Base-by-base conservation (phyloP, 2,888 invertebrate species). In the Andricus quercusramuli region DNA sequence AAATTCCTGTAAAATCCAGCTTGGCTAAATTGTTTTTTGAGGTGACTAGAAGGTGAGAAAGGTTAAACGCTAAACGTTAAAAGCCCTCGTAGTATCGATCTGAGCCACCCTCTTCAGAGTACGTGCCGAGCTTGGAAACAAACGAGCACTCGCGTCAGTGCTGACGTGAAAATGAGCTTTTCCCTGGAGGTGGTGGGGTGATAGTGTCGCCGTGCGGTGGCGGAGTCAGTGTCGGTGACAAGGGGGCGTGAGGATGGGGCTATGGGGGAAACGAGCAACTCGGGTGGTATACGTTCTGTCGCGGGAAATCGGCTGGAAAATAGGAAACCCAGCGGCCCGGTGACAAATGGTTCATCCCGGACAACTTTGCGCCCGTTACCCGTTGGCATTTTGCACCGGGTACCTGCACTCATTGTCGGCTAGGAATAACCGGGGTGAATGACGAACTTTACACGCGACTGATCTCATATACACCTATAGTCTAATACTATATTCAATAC, bases 231-330 rank as follows among this genome's bases (percentile, higher is more conserved):
- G 67, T 80, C 77, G 74, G 84, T 85, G 84, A 80, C 86, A 82
- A 83, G 83, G 83, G 78, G 82, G 74, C 32, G 74, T 29, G 32
- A 56, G 79, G 83, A 56, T 51, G 84, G 84, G 80, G 85, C 85
- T 80, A 77, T 51, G 84, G 85, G 80, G 85, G 85, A 81, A 78
- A 80, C 66, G 83, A 80, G 47, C 41, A 79, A 68, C 67, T 78
- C 77, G 76, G 81, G 82, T 80, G 84, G 82, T 87, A 88, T 88
- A 88, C 86, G 86, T 88, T 87, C 87, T 89, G 89, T 87, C 86
- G 89, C 87, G 86, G 89, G 90, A 91, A 92, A 92, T 92, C 92
- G 92, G 89, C 84, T 86, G 92, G 93, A 93, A 92, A 93, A 93
- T 93, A 90, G 92, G 90, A 92, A 93, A 92, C 88, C 90, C 92